A percentile compares a stretch with the other conserved stretches of the same genome.
These are phyloP conservation scores for Triplophysa dalaica DNA, from an alignment of 2,113 vertebrate species.

Conservation along the genomic window DNA sequence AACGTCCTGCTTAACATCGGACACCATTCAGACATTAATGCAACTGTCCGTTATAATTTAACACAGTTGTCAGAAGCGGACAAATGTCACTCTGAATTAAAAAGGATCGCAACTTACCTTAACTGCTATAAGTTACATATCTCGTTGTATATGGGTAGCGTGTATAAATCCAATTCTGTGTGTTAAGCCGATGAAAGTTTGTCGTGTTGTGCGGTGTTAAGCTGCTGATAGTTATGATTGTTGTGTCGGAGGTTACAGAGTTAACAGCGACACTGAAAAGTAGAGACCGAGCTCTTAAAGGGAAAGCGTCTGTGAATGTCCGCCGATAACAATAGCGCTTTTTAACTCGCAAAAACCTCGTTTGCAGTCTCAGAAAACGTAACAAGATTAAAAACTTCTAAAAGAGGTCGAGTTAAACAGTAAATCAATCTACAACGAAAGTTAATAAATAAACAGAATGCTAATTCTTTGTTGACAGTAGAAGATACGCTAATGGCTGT, in stretches of 20 bases:
- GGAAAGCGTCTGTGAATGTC: constrained; percentile 22
- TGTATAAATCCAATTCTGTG: background rate
- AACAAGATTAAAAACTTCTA: background rate
- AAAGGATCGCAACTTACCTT: constrained; percentile 14
- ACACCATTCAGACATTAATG: background rate
- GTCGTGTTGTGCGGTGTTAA: background rate
- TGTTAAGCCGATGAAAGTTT: constrained; percentile 2
- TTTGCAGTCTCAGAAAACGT: background rate
- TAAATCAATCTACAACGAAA: no score
- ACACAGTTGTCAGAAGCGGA: background rate
- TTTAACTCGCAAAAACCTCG: background rate
- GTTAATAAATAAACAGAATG: no score
- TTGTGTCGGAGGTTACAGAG: constrained; percentile 14
- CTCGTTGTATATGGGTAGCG: background rate
- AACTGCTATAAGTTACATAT: background rate
- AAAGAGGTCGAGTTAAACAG: background rate
- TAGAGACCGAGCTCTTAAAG: constrained; percentile 51
- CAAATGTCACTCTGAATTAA: constrained; percentile 3
- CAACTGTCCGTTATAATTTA: background rate
- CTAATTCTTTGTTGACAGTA: no score
- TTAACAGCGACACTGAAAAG: background rate
- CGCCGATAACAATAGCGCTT: constrained; percentile 34
- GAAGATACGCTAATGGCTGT: no score
- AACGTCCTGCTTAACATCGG: background rate
- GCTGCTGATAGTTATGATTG: constrained; percentile 26